Base-by-base conservation (phyloP, 2,113 vertebrate genomes). In the Vulpes ferrilata region DNA sequence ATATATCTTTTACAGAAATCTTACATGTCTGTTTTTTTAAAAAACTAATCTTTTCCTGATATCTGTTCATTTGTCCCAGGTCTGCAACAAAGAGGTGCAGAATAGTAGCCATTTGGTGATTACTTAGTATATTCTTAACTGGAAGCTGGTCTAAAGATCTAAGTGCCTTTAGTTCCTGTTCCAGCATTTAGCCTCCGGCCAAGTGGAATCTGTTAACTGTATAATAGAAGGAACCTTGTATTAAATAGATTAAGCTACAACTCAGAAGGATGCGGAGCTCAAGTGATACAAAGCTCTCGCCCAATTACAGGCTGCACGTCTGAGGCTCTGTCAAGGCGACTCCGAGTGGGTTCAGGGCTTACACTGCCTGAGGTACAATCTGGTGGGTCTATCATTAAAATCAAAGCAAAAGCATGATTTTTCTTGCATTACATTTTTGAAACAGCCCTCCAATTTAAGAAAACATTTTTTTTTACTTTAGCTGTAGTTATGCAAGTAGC, bases 341-440 rank as follows among this genome's bases (percentile, higher is more conserved):
- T 95, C 59, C 32, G 0, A 53, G 38, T 9, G 16, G 35, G n/a
- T 25, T 89, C 59, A 85, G 0, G 30, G 25, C 19, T 67, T 87
- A 62, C n/a, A 87, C 71, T 12, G 51, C 38, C 51, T 92, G 30
- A 0, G 1, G 65, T 48, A 67, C 71, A 62, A 16, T 80, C 35
- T 80, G 48, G 51, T 64, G 67, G 89, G 71, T 51, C 71, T 96
- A 12, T 73, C 67, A 73, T 85, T 92, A 93, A 87, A 96, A 92
- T 96, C 95, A 97, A 97, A 97, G 89, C 67, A 82, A 89, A 94
- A 74, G 71, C 76, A 95, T 92, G 51, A 87, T 84, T 85, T 89
- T 84, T 35, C 51, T 53, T 85, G n/a, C 17, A 67, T 48, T 53
- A n/a, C 11, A 84, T 19, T 51, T 97, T 85, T 78, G 43, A 95